A percentile compares a stretch with the other conserved stretches of the same genome.
Evolutionary conservation across 2,797 vertebrate genomes (phyloP).

Genomic region (Galago senegalensis): DNA sequence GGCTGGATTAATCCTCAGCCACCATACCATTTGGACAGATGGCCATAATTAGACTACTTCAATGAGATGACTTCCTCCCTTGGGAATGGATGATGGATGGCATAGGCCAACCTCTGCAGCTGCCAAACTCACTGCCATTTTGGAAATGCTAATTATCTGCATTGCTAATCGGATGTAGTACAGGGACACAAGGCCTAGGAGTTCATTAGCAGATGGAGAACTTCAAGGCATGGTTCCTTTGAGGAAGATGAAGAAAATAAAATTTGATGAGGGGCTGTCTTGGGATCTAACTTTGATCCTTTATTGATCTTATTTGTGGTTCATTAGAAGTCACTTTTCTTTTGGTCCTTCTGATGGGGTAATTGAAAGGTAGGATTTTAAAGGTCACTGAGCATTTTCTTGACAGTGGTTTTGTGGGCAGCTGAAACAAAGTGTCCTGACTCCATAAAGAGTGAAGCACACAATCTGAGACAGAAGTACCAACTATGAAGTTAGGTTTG

Average conservation of each 20-base stretch:
- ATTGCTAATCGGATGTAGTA: slow-evolving; percentile 81
- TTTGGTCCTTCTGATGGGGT: slow-evolving; percentile 82
- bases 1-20: neutral
- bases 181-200: slow-evolving; percentile 66
- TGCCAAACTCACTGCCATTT: slow-evolving; percentile 74
- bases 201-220: slow-evolving; percentile 82
- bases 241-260: slow-evolving; percentile 66
- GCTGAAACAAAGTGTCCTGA: slow-evolving; percentile 30
- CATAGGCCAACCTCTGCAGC: slow-evolving; percentile 49
- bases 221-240: slow-evolving; percentile 80
- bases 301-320: slow-evolving; percentile 86
- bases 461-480: slow-evolving; percentile 77
- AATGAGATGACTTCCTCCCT: neutral
- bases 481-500: slow-evolving; percentile 65
- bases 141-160: slow-evolving; percentile 77
- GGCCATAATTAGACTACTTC: neutral
- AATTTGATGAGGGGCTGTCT: slow-evolving; percentile 80
- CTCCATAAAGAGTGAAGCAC: slow-evolving; percentile 1
- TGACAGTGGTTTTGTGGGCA: slow-evolving; percentile 82
- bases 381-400: slow-evolving; percentile 83
- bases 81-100: neutral
- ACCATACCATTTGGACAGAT: neutral
- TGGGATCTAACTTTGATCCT: slow-evolving; percentile 84
- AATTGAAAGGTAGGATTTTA: slow-evolving; percentile 85
- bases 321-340: slow-evolving; percentile 88